Evolutionary conservation across 1,140 invertebrate species (phyloP).

Genomic region (Heliconius nattereri): DNA sequence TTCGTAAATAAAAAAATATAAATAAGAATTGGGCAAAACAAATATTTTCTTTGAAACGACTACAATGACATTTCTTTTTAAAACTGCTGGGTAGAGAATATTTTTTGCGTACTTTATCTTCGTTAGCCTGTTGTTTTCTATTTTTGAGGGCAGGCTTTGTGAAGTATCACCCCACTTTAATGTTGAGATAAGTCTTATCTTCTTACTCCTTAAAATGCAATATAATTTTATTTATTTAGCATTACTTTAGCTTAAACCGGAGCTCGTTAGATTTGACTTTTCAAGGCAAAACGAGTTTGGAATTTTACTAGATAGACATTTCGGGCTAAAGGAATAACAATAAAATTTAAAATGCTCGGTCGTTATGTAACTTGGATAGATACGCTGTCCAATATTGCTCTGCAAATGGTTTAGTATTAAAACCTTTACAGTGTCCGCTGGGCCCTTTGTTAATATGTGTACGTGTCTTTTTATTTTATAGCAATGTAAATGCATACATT

Average conservation of each 20-base stretch:
- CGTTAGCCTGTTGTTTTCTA: conserved; percentile 39
- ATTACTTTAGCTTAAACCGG: conserved; percentile 1
- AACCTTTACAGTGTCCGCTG: not conserved
- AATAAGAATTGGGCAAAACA: not conserved
- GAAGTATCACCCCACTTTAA: conserved; percentile 27
- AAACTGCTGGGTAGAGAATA: conserved; percentile 36
- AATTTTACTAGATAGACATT: not conserved
- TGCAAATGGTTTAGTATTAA: not conserved
- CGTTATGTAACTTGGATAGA: not conserved
- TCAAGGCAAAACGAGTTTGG: not conserved
- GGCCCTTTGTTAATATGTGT: not conserved
- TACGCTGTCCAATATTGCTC: not conserved
- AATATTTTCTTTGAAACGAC: conserved; percentile 33
- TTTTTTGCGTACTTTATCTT: conserved; percentile 46
- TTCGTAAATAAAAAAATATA: not conserved
- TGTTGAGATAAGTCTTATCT: conserved; percentile 26
- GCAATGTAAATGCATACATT: no score
- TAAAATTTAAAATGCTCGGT: not conserved
- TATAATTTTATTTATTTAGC: conserved; percentile 25
- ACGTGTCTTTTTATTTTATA: not conserved
- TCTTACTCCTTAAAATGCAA: conserved; percentile 20
- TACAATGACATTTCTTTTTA: conserved; percentile 37
- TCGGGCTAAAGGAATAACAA: not conserved
- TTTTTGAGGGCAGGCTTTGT: conserved; percentile 34
- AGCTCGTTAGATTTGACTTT: not conserved